A percentile compares a stretch with the other conserved stretches of the same genome.
phyloP scores from a whole-genome alignment of 30 jellyfish, hydroid and myxozoan genomes.

The Aurelia sp. region DNA sequence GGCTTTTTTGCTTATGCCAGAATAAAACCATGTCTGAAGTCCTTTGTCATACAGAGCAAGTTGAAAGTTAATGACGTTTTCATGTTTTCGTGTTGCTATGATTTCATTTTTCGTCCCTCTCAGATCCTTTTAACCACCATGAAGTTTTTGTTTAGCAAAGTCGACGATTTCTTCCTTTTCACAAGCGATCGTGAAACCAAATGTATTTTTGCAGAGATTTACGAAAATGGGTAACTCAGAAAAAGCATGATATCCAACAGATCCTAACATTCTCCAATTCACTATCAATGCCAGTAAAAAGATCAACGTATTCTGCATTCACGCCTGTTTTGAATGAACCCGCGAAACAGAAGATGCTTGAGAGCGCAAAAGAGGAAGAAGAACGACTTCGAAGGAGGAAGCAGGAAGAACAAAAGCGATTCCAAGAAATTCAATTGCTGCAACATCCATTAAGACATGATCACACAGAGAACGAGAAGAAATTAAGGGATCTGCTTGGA shows the following conservation, averaged over 20 bases:
- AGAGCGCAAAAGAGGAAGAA: slow-evolving; percentile 23
- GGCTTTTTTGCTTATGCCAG: no score
- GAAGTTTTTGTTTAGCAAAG: no score
- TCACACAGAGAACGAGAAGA: slow-evolving; percentile 11
- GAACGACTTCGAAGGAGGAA: slow-evolving; percentile 44
- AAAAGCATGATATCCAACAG: slow-evolving; percentile 8
- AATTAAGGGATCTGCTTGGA: slow-evolving; percentile 11
- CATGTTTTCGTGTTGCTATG: no score
- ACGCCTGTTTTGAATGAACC: slow-evolving; percentile 5
- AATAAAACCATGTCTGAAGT: no score
- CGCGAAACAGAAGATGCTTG: neutral
- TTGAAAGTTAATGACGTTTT: no score
- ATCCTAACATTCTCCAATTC: slow-evolving; percentile 1
- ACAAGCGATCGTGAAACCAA: no score
- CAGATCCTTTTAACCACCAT: no score
- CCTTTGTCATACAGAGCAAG: no score
- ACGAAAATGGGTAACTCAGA: slow-evolving; percentile 61
- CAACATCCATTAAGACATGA: slow-evolving; percentile 51
- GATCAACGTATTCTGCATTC: neutral
- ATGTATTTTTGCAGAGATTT: slow-evolving; percentile 26
- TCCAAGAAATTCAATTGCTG: slow-evolving; percentile 43
- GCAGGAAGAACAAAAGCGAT: slow-evolving; percentile 55
- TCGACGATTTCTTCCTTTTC: no score
- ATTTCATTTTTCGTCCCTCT: no score
- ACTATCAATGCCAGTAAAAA: neutral